Percentiles rank a stretch among this genome's conserved stretches.
phyloP scores from a whole-genome alignment of 2,113 vertebrate genomes.

The Coptodon bakossiorum region DNA sequence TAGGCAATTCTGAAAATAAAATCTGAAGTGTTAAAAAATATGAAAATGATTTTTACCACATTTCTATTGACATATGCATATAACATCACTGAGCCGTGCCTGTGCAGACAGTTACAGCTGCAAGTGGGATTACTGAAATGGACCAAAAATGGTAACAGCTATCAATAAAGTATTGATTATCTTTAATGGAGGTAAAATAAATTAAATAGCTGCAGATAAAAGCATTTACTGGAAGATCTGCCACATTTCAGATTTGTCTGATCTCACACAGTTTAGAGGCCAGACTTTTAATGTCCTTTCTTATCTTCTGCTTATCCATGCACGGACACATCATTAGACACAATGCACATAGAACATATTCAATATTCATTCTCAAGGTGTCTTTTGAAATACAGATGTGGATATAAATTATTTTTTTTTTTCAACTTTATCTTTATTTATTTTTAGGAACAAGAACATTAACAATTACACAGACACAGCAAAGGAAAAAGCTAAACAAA shows the following conservation, averaged over 20 bases:
- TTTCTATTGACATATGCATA: background rate
- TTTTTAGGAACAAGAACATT: too few relatives aligned
- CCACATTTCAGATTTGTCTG: background rate
- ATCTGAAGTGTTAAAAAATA: background rate
- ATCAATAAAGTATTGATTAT: slow-evolving; percentile 46
- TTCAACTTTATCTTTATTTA: too few relatives aligned
- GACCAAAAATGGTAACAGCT: background rate
- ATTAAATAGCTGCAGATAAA: background rate
- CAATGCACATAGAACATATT: background rate
- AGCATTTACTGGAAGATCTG: background rate
- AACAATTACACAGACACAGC: too few relatives aligned
- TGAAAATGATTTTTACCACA: background rate
- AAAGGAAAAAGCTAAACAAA: too few relatives aligned
- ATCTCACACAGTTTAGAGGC: background rate
- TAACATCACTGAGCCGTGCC: background rate
- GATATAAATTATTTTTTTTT: background rate
- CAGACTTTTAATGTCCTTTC: background rate
- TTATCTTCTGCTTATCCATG: background rate
- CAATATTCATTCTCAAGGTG: background rate
- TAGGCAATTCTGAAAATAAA: background rate
- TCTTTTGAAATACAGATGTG: background rate
- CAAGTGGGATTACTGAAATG: background rate
- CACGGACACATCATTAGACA: background rate
- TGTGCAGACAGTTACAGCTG: background rate
- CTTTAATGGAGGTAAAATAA: slow-evolving; percentile 29